phyloP scores from a whole-genome alignment of 2,797 vertebrate genomes.

The Arctocebus calabarensis region DNA sequence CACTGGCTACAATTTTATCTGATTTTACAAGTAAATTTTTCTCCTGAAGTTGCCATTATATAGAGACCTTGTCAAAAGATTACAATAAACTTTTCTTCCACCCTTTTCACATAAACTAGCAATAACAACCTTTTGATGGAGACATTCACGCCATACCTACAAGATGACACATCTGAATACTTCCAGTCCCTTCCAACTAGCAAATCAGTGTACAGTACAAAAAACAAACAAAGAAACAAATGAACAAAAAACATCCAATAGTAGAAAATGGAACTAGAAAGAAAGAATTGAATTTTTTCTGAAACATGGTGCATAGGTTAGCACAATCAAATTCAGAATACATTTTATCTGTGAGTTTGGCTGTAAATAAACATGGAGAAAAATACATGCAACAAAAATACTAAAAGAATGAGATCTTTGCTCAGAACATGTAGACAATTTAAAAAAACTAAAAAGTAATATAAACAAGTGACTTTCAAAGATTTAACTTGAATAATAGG shows the following conservation, averaged over 20 bases:
- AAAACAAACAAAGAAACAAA: too few species aligned
- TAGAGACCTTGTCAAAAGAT: background rate
- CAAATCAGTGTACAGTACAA: background rate
- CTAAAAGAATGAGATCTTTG: background rate
- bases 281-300: background rate
- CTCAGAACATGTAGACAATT: background rate
- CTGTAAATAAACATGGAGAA: background rate
- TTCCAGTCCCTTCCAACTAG: background rate
- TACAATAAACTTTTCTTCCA: background rate
- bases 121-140: background rate
- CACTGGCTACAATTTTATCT: background rate
- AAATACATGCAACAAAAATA: background rate
- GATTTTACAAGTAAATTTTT: background rate
- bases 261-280: background rate
- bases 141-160: background rate
- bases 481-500: background rate
- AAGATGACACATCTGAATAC: background rate
- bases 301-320: background rate
- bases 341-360: background rate
- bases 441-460: background rate
- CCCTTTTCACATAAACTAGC: background rate
- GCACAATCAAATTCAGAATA: slow-evolving; percentile 23
- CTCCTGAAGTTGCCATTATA: background rate
- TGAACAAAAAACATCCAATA: background rate
- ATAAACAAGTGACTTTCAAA: background rate